phyloP scores from a whole-genome alignment of 2,797 vertebrate genomes.

The Cheirogaleus major region DNA sequence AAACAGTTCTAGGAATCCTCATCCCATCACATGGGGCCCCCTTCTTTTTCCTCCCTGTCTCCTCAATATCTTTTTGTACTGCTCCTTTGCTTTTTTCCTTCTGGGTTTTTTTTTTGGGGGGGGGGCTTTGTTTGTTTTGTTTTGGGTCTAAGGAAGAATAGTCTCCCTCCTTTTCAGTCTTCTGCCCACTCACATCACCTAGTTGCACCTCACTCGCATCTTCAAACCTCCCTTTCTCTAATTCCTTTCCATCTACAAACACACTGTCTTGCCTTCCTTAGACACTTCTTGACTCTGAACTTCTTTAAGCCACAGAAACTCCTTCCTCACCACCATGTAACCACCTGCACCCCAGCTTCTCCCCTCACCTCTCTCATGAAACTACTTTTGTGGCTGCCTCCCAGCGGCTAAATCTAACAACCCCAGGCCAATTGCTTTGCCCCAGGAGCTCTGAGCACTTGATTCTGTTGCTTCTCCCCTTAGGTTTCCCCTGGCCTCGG shows the following conservation, averaged over 20 bases:
- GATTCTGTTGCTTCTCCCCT: accelerated
- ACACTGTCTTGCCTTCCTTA: background rate
- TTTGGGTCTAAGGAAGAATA: background rate
- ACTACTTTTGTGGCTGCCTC: background rate
- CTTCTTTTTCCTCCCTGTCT: background rate
- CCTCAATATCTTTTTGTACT: background rate
- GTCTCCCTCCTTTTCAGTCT: background rate
- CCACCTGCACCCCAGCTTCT: background rate
- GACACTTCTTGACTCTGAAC: background rate
- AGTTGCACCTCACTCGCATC: background rate
- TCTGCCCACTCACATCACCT: background rate
- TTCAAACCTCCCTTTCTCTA: background rate
- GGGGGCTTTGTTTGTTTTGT: background rate
- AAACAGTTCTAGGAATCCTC: background rate
- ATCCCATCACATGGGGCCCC: background rate
- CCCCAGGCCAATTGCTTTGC: background rate
- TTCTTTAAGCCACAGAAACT: background rate
- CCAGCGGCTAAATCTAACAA: background rate
- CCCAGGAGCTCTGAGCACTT: background rate
- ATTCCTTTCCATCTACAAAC: background rate
- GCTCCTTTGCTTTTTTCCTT: background rate
- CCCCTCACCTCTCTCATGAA: background rate
- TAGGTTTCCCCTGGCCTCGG: background rate
- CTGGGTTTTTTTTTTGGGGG: background rate
- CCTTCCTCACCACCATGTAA: background rate